Conservation (phyloP, 2,797 vertebrate genomes). For the Falco naumanni region DNA sequence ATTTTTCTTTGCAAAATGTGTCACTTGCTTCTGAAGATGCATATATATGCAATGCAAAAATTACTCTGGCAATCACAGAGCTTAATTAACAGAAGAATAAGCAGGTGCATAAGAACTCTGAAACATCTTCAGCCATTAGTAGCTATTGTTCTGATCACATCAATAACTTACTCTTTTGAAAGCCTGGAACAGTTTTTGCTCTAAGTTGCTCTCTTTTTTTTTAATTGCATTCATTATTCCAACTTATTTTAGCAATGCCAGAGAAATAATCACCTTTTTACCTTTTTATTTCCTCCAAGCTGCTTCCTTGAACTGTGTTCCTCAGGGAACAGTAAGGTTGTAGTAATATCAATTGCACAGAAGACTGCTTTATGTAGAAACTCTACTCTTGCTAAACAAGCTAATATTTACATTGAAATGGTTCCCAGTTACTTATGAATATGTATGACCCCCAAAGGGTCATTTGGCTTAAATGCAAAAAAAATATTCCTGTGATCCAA, state of each 20-base stretch:
- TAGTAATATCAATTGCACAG: conserved; percentile 43
- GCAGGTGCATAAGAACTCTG: conserved; percentile 4
- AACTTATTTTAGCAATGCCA: conserved; percentile 29
- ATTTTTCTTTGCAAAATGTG: conserved; percentile 21
- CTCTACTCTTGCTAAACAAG: conserved; percentile 46
- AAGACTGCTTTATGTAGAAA: conserved; percentile 56
- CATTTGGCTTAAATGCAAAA: conserved; percentile 37
- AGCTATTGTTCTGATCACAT: conserved; percentile 57
- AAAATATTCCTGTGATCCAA: neutral
- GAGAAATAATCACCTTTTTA: conserved; percentile 59
- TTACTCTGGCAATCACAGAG: conserved; percentile 39
- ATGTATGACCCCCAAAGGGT: conserved; percentile 47
- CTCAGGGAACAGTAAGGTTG: neutral
- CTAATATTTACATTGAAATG: conserved; percentile 50
- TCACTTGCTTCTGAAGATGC: conserved; percentile 19
- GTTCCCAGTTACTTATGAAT: conserved; percentile 61
- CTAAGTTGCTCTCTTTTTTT: conserved; percentile 12
- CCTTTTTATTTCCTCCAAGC: conserved; percentile 38
- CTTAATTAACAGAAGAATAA: conserved; percentile 68
- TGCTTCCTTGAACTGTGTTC: conserved; percentile 45
- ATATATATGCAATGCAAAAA: conserved; percentile 21
- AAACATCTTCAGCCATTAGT: conserved; percentile 55
- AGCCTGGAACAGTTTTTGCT: conserved; percentile 48
- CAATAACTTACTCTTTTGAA: conserved; percentile 59
- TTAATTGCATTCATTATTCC: conserved; percentile 56